Evolutionary conservation across 2,888 invertebrate genomes (phyloP), one percentile per base, ranked within the genome.

Genomic region (Rhingia rostrata): DNA sequence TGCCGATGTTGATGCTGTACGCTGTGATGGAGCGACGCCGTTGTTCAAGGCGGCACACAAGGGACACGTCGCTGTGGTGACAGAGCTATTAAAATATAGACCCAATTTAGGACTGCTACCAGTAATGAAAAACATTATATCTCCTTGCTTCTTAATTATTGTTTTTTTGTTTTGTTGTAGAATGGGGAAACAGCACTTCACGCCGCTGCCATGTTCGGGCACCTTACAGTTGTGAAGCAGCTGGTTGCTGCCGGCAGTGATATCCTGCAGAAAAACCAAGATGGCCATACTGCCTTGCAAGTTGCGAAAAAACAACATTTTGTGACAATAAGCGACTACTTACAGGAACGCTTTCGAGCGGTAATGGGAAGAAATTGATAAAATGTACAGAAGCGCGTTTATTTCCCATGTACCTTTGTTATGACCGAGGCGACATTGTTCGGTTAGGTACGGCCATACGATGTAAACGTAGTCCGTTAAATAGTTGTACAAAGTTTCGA

Each of bases 11-110:
- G 97, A 98, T 92, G 93, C 95, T 3, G 93, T 95, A 33, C 93
- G 97, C 91, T 95, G 96, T 92, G 97, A 98, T 92, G 98, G 98
- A 51, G 98, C 98, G 43, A 98, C 98, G 0, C 96, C 98, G 1
- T 92, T 98, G 82, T 98, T 98, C 92, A 98, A 98, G 92, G 98
- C 98, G 41, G 95, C 97, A 41, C 98, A 98, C 92, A 98, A 98
- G 92, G 98, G 98, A 0, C 97, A 97, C 91, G 93, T 95, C 3
- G 95, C 96, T 7, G 98, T 98, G 3, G 95, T 97, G 0, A 94
- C 94, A 0, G 97, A 97, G 90, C 92, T 98, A 86, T 93, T 98
- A 74, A 95, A 95, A 88, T 95, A 95, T 89, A 94, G 95, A 70
- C 97, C 98, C 7, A 95, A 95, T 88, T 93, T 97, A 37, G 96